Evolutionary conservation across 1,140 invertebrate species (phyloP).

Genomic region (Acromyrmex echinatior): DNA sequence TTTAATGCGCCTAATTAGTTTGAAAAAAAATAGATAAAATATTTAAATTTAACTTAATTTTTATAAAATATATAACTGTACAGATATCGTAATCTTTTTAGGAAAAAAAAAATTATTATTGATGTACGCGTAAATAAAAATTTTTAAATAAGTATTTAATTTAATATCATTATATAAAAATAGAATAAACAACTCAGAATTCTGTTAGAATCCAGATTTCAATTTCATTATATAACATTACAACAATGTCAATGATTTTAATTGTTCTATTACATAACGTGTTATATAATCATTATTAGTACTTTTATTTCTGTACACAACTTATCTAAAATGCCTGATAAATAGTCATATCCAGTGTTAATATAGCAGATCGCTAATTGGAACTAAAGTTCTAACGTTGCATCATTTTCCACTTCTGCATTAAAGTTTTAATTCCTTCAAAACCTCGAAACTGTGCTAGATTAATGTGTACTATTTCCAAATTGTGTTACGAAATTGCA

Average conservation of each 20-base stretch:
- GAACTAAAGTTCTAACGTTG: neutral
- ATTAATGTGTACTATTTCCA: neutral
- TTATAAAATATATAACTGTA: neutral
- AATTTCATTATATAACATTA: neutral
- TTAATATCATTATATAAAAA: neutral
- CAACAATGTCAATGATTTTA: neutral
- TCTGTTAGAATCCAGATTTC: neutral
- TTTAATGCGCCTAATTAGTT: neutral
- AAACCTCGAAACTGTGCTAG: slow-evolving; percentile 4
- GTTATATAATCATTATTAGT: neutral
- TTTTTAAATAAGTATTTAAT: slow-evolving; percentile 13
- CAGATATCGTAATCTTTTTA: neutral
- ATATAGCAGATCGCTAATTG: neutral
- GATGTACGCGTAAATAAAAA: neutral
- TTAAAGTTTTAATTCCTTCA: slow-evolving; percentile 41
- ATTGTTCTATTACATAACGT: neutral
- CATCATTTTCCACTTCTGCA: neutral
- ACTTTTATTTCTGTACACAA: neutral
- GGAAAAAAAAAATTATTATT: neutral
- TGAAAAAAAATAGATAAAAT: neutral
- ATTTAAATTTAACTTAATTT: neutral
- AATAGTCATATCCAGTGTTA: slow-evolving; percentile 8
- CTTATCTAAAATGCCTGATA: neutral
- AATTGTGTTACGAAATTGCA: slow-evolving; percentile 2
- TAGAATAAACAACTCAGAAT: neutral